A percentile compares a stretch with the other conserved stretches of the same genome.
Conservation (phyloP, 2,888 invertebrate genomes). For the Dryobotodes eremita region DNA sequence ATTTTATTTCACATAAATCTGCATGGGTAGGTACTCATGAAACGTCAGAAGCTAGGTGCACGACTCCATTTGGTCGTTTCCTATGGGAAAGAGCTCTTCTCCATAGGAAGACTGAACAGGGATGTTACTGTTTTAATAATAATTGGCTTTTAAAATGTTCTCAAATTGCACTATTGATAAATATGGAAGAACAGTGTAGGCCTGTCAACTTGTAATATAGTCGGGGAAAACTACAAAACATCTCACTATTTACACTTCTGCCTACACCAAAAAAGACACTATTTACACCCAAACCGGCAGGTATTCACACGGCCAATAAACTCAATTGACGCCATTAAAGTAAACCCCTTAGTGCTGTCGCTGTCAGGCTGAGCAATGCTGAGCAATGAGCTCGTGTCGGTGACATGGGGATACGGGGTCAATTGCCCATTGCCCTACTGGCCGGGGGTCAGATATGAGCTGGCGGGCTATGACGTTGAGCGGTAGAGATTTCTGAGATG, state of each 20-base stretch:
- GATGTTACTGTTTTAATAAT: too few species aligned
- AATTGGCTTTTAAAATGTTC: too few species aligned
- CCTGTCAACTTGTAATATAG: too few species aligned
- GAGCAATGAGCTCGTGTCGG: slow-evolving; percentile 20
- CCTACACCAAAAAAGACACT: neutral
- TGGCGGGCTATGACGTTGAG: slow-evolving; percentile 40
- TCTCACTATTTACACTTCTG: neutral
- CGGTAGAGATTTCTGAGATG: slow-evolving; percentile 45
- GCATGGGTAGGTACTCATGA: neutral
- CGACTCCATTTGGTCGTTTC: neutral
- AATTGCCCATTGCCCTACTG: slow-evolving; percentile 67
- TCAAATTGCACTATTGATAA: too few species aligned
- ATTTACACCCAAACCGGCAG: neutral
- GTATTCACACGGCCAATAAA: slow-evolving; percentile 46
- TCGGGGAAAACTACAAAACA: too few species aligned
- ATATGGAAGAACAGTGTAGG: too few species aligned
- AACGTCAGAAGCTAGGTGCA: neutral
- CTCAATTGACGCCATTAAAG: slow-evolving; percentile 50
- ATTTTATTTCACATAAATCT: neutral
- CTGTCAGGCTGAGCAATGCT: slow-evolving; percentile 22
- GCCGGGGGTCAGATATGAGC: slow-evolving; percentile 61
- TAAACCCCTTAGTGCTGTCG: slow-evolving; percentile 33
- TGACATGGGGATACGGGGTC: slow-evolving; percentile 58
- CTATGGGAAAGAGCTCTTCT: neutral
- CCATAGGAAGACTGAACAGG: too few species aligned